A percentile compares a stretch with the other conserved stretches of the same genome.
phyloP scores from a whole-genome alignment of 2,113 vertebrate genomes.

The Silurus glanis region DNA sequence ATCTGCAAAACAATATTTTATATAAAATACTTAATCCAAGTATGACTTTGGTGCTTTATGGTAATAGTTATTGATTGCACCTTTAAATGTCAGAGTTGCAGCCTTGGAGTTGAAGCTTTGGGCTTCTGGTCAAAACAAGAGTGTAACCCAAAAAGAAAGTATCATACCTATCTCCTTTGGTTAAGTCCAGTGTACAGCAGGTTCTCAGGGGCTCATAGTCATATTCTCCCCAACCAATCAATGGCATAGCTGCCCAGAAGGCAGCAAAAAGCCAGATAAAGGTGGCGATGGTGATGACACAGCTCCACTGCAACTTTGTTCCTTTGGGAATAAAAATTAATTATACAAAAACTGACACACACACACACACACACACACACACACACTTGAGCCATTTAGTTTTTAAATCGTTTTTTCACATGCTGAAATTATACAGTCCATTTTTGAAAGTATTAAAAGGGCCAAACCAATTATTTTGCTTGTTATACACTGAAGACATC shows the following conservation, averaged over 20 bases:
- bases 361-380: background rate
- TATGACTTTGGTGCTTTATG: background rate
- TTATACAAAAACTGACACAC: background rate
- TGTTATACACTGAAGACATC: background rate
- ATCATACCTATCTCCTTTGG: slow-evolving; percentile 84
- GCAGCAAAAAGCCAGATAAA: slow-evolving; percentile 86
- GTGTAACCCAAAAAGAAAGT: background rate
- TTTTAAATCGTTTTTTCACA: background rate
- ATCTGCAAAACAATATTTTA: background rate
- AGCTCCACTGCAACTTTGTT: slow-evolving; percentile 86
- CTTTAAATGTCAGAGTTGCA: too few species aligned
- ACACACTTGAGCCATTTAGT: background rate
- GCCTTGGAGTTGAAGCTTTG: background rate
- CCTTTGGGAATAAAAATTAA: slow-evolving; percentile 64
- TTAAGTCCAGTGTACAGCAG: slow-evolving; percentile 94
- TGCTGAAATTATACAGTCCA: background rate
- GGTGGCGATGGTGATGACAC: slow-evolving; percentile 71
- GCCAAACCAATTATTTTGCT: background rate
- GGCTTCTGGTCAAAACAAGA: background rate
- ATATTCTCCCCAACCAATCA: slow-evolving; percentile 93
- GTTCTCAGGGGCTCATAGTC: slow-evolving; percentile 92
- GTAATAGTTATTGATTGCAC: background rate
- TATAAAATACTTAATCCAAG: background rate
- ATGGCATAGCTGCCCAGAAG: slow-evolving; percentile 91
- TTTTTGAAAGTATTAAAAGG: background rate